These are phyloP conservation scores for Pelobates fuscus DNA, from an alignment of 2,113 vertebrate genomes.

Conservation along the genomic window DNA sequence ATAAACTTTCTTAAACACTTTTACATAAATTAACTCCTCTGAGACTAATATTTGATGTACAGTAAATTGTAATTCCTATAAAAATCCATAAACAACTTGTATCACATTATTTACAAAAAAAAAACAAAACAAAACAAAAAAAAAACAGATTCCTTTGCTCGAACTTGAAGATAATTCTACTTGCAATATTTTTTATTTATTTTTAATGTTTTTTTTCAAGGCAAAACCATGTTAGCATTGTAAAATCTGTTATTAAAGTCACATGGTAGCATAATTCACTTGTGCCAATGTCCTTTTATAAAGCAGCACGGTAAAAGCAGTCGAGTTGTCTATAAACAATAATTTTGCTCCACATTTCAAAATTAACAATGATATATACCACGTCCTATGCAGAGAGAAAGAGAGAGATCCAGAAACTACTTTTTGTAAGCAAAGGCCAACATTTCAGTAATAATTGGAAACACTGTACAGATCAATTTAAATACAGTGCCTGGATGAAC, in stretches of 20 bases:
- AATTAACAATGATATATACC: conserved; percentile 76
- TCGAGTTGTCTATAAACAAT: conserved; percentile 76
- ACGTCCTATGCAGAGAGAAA: conserved; percentile 80
- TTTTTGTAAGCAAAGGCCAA: conserved; percentile 82
- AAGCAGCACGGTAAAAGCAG: conserved; percentile 80
- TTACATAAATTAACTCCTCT: conserved; percentile 99
- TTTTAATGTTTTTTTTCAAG: conserved; percentile 69
- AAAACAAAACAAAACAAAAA: conserved; percentile 70
- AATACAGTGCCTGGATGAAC: conserved; percentile 74
- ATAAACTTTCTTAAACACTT: conserved; percentile 97
- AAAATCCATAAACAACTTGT: conserved; percentile 92
- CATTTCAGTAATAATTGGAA: conserved; percentile 74
- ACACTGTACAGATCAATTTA: conserved; percentile 68
- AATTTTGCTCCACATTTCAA: conserved; percentile 75
- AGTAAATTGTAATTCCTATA: conserved; percentile 95
- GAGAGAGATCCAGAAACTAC: conserved; percentile 68
- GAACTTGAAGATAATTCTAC: conserved; percentile 80
- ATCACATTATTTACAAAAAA: conserved; percentile 97
- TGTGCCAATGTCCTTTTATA: conserved; percentile 80
- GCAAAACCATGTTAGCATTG: conserved; percentile 70
- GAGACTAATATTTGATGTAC: conserved; percentile 99
- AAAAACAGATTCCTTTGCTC: conserved; percentile 87
- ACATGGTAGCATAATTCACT: conserved; percentile 76
- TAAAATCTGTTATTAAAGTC: conserved; percentile 79
- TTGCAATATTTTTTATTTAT: conserved; percentile 55